Evolutionary conservation across 2,797 vertebrate genomes (phyloP).

Genomic region (Poecilia velifera): DNA sequence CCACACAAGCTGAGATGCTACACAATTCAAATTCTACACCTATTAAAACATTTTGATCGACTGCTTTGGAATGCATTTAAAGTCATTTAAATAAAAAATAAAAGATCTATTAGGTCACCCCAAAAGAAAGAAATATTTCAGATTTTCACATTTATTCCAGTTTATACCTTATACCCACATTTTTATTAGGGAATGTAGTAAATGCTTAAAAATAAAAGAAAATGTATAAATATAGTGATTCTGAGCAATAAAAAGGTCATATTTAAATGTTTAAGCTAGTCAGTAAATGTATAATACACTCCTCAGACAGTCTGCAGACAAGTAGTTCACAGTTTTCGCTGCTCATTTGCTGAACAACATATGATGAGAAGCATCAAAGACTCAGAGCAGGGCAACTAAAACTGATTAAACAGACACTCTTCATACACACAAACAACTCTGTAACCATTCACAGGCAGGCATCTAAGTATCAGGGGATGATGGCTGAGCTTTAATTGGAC

Average conservation of each 20-base stretch:
- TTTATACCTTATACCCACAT: background rate
- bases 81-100: background rate
- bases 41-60: background rate
- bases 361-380: constrained; percentile 61
- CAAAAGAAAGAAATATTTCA: background rate
- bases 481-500: constrained; percentile 17
- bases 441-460: background rate
- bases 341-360: constrained; percentile 37
- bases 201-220: background rate
- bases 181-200: background rate
- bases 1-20: background rate
- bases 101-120: background rate
- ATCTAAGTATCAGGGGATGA: constrained; percentile 19
- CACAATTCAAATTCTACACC: background rate
- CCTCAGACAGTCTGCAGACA: background rate
- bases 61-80: background rate
- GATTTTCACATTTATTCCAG: background rate
- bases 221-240: background rate
- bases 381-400: constrained; percentile 28
- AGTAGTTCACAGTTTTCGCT: constrained; percentile 4
- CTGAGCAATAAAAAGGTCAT: background rate
- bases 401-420: constrained; percentile 34
- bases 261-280: background rate
- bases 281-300: background rate
- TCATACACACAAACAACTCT: constrained; percentile 4